phyloP scores from a whole-genome alignment of 2,888 invertebrate species.

The Notocelia uddmanniana region DNA sequence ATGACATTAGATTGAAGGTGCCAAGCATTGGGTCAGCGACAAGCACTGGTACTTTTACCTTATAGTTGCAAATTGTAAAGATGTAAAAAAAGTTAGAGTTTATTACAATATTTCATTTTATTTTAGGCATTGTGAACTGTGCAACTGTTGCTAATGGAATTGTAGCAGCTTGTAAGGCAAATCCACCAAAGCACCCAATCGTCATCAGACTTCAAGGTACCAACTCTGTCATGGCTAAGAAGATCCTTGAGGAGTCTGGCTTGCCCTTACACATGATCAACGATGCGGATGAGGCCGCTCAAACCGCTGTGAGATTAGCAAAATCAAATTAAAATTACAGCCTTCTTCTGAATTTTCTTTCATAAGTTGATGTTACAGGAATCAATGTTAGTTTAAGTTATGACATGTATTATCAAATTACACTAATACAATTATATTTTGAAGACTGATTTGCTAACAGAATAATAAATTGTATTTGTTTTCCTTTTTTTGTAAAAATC shows the following conservation, averaged over 20 bases:
- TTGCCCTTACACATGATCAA: conserved; percentile 93
- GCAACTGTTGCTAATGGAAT: conserved; percentile 98
- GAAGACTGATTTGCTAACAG: conserved; percentile 48
- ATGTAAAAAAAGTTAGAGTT: too few relatives aligned
- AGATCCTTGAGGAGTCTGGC: conserved; percentile 93
- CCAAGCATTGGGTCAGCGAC: too few relatives aligned
- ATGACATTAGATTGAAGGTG: too few relatives aligned
- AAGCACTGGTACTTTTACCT: too few relatives aligned
- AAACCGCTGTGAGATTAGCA: conserved; percentile 90
- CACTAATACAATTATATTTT: conserved; percentile 18
- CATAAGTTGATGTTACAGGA: conserved; percentile 37
- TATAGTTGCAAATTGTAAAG: too few relatives aligned
- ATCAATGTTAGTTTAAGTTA: conserved; percentile 9
- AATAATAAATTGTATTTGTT: conserved; percentile 44
- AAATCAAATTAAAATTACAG: conserved; percentile 42
- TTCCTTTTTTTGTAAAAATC: conserved; percentile 23
- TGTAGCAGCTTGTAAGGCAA: conserved; percentile 93
- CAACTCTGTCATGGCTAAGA: conserved; percentile 93
- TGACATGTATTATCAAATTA: conserved; percentile 8
- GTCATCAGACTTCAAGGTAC: conserved; percentile 98
- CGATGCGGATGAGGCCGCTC: conserved; percentile 97
- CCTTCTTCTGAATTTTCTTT: background rate
- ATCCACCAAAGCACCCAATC: conserved; percentile 93
- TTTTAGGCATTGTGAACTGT: conserved; percentile 97
- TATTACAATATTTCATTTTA: too few relatives aligned